These are phyloP conservation scores for Mormyrus proboscirostris DNA, from an alignment of 2,797 vertebrate genomes.

Conservation along the genomic window DNA sequence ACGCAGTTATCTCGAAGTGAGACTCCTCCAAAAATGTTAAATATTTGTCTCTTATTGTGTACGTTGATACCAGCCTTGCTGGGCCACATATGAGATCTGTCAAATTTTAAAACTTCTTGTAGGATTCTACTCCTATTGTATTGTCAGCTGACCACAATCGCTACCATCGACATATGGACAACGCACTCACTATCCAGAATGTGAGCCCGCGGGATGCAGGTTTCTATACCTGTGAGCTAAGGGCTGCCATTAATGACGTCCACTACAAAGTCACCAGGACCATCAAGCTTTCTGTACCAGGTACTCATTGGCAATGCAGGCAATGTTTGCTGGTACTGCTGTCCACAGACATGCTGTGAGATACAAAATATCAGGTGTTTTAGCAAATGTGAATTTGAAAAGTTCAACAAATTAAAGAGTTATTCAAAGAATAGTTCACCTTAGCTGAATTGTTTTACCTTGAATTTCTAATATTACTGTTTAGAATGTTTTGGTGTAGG, in stretches of 20 bases:
- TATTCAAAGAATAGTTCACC: background rate
- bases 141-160: slow-evolving; percentile 28
- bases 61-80: background rate
- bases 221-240: slow-evolving; percentile 68
- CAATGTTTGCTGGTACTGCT: background rate
- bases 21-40: background rate
- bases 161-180: slow-evolving; percentile 27
- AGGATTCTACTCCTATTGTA: slow-evolving; percentile 38
- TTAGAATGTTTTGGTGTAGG: background rate
- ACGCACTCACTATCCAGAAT: slow-evolving; percentile 51
- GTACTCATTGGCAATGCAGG: slow-evolving; percentile 48
- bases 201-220: slow-evolving; percentile 59
- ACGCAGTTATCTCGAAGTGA: background rate
- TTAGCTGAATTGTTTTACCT: background rate
- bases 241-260: slow-evolving; percentile 49
- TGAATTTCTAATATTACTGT: background rate
- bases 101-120: slow-evolving; percentile 10
- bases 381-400: background rate
- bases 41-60: background rate
- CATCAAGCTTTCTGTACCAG: slow-evolving; percentile 54
- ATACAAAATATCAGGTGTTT: background rate
- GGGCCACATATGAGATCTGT: background rate
- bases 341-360: background rate
- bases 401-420: background rate
- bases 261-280: slow-evolving; percentile 67